Evolutionary conservation across 53 echinoderm and acorn worm species (phyloP), one percentile per base, ranked within the genome.

Genomic region (Antedon mediterranea): DNA sequence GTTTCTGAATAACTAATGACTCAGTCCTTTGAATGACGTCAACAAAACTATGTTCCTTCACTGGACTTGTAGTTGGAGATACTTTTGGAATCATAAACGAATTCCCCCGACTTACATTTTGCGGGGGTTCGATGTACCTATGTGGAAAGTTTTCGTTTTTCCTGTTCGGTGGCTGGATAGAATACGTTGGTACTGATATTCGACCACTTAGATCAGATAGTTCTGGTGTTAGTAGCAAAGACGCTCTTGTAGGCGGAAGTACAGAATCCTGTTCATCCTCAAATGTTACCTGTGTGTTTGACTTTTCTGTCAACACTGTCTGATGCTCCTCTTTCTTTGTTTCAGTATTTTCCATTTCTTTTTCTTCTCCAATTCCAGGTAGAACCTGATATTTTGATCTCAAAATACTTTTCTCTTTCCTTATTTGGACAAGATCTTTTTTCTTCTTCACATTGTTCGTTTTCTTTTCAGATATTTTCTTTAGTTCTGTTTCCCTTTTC

Each of bases 401-500:
- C 20, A 57, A 15, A 11, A 57, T 57, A 18, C 57, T 57, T 57
- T 57, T 57, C 57, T 57, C 57, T 26, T 57, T 57, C 23, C 57
- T 57, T 26, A 57, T 57, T 8, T 57, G 57, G 23, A 3, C 57
- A 57, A 57, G 57, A 18, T 57, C 57, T 57, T 23, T 57, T 57
- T 57, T 57, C 57, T 18, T 57, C 23, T 57, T 57, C 9, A 2
- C 57, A 8, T 8, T 26, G 11, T 23, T 57, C 20, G 11, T 23
- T 57, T 57, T 57, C 57, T 57, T 57, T 18, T 57, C 57, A 18
- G 57, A 8, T 57, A 18, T 8, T 57, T 18, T 23, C 23, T 23
- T 18, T 18, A 57, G 34, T 33, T 32, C 34, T 23, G 89, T 89
- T 33, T 87, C 89, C 41, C 89, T 87, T 74, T 87, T 83, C 30